Evolutionary conservation across 2,113 vertebrate species (phyloP).

Genomic region (Cyprinodon tularosa): DNA sequence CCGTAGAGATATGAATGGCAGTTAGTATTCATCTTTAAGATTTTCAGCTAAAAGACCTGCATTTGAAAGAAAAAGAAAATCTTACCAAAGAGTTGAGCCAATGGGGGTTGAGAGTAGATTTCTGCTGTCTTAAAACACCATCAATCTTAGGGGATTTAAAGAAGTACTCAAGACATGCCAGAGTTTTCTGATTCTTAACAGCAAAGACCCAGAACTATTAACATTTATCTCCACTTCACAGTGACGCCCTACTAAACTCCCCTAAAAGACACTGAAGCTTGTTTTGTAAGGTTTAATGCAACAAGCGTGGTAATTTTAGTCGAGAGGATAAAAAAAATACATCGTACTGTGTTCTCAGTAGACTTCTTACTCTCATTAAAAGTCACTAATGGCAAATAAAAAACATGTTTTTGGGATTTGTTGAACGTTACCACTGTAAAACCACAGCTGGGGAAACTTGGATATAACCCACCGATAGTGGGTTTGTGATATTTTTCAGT

Average conservation of each 20-base stretch:
- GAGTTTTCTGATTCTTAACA: neutral
- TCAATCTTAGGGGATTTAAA: neutral
- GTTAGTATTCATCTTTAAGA: neutral
- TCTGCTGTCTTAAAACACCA: neutral
- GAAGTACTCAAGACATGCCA: neutral
- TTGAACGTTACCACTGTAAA: constrained; percentile 10
- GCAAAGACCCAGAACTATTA: neutral
- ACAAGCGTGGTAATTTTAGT: too few species aligned
- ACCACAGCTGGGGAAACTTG: constrained; percentile 22
- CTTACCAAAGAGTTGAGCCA: neutral
- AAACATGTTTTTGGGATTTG: too few species aligned
- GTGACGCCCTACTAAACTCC: neutral
- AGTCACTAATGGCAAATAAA: too few species aligned
- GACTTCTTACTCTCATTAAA: too few species aligned
- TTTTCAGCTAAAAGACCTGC: neutral
- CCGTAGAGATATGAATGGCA: neutral
- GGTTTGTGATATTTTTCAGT: constrained; percentile 1
- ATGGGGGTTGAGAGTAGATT: neutral
- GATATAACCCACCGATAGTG: constrained; percentile 35
- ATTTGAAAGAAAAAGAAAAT: neutral
- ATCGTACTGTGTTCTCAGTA: too few species aligned
- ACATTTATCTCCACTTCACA: neutral
- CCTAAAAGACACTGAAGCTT: neutral
- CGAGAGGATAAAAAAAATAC: too few species aligned
- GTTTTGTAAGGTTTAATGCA: too few species aligned